Base-by-base conservation (phyloP, 2,888 invertebrate species). In the Cheilosia grossa region DNA sequence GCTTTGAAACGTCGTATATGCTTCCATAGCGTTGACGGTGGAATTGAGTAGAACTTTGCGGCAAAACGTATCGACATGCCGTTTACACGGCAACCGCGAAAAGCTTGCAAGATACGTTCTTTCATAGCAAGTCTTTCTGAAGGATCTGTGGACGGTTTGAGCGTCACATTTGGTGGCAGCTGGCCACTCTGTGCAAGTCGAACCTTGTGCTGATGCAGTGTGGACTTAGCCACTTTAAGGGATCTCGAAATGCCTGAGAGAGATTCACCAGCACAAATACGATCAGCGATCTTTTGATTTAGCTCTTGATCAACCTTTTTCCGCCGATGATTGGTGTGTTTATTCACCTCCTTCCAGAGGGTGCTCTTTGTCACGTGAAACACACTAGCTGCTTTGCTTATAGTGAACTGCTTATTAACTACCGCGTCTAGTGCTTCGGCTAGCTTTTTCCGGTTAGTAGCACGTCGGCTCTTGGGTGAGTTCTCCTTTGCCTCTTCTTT, bases 41-140 rank as follows among this genome's bases (percentile, higher is more conserved):
- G 87, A n/a, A 88, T 63, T 47, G 86, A 83, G 37, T 47, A 87
- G 47, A 82, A 87, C 15, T 83, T 70, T 6, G 88, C 87, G 6
- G 88, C 88, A 27, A 87, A 87, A 30, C 88, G 86, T 19, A 88
- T 86, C 0, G 88, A 88, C 88, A 88, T 87, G 13, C 88, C 88
- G 61, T 88, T 87, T 0, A 88, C 86, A 2, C 79, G 75, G 24
- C 78, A 73, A 1, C 79, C 88, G 21, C 87, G 88, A 80, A 80
- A 87, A 4, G 88, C 88, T 42, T 87, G 79, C 53, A 61, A 69
- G 17, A 88, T 58, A n/a, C 88, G 87, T 4, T 88, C 51, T 13
- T 87, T 77, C 17, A 82, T 61, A 2, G 64, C 86, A 30, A 37
- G 19, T 42, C 54, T 49, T 33, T 75, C 66, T 1, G 33, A 37